Base-by-base conservation (phyloP, 2,797 vertebrate genomes). In the Gambelia wislizenii region DNA sequence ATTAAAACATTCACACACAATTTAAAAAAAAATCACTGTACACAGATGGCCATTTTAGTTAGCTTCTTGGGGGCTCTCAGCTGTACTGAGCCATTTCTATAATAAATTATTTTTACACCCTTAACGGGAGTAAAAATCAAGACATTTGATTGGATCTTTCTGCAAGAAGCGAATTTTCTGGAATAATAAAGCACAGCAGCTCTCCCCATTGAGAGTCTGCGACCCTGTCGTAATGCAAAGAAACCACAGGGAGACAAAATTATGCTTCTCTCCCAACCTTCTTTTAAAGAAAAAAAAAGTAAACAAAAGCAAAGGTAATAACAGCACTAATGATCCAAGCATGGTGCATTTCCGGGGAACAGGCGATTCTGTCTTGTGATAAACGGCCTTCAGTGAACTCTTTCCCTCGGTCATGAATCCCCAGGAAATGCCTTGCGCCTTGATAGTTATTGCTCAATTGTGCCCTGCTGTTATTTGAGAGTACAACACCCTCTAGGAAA, bases 381-480 rank as follows among this genome's bases (percentile, higher is more conserved):
- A 97, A 95, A 93, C 81, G 90, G 85, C 92, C 91, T 92, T 74
- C 78, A 87, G 92, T 94, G 87, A 95, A 96, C 94, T 95, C 92
- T 94, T 94, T 87, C 69, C 90, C 90, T 86, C 93, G 94, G 94
- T 92, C 92, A 90, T 91, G 92, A 96, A 92, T 92, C 86, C 92
- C 93, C 94, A 92, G 92, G 92, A 95, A 94, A 94, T 89, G 44
- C 75, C 59, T 89, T 87, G 30, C 30, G 56, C 82, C 89, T 91
- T 42, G 87, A 91, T 22, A 95, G 90, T 93, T 90, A 94, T 77
- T 90, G 86, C 88, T 94, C 90, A 91, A 90, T 89, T 92, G 39
- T 64, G 95, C 87, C 95, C 94, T 94, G 78, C 91, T 89, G 80
- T n/a, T 83, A 91, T 95, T 94, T 95, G 91, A 96, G 95, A 95